Evolutionary conservation across 2,888 invertebrate species (phyloP), one percentile per base, ranked within the genome.

Genomic region (Seladonia tumulorum): DNA sequence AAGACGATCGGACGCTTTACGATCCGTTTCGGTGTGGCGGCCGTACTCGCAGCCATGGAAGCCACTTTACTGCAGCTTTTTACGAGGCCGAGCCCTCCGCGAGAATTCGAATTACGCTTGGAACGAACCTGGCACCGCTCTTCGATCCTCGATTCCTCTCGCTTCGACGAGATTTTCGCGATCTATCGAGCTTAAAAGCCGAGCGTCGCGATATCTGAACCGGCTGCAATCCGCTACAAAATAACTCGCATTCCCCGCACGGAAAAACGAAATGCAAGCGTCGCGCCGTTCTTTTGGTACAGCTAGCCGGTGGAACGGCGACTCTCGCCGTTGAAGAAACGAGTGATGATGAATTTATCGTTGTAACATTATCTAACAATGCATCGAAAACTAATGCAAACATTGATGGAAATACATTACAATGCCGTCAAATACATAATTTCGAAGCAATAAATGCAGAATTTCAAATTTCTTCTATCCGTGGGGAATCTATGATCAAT

Each of bases 1-100:
- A 72, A 70, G 79, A 74, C 35, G 53, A 68, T 80, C 73, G 79
- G 18, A 53, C 63, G 42, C 73, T 80, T 74, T 74, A 80, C 66
- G 71, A 35, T 16, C 74, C 12, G 63, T 49, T 74, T 53, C 53
- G 53, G 53, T 53, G 53, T 53, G n/a, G 79, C 47, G 35, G 22
- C 53, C 22, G 47, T 35, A 5, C 77, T 57, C 68, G 77, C 72
- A 66, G 25, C 70, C 47, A 47, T 39, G 45, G 70, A 47, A 68
- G 70, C 81, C 35, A 71, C 25, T 76, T 81, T 81, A 76, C 81
- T 47, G 76, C 70, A 60, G 70, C 72, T 57, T 81, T 75, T 80
- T 75, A 81, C 70, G 81, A 81, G 76, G 10, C 12, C 66, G 29
- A 22, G 22, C 39, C 49, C 74, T 70, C 47, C 68, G 22, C 47